These are phyloP conservation scores for Branchellion lobata DNA, from an alignment of 2,888 invertebrate species.

Conservation along the genomic window DNA sequence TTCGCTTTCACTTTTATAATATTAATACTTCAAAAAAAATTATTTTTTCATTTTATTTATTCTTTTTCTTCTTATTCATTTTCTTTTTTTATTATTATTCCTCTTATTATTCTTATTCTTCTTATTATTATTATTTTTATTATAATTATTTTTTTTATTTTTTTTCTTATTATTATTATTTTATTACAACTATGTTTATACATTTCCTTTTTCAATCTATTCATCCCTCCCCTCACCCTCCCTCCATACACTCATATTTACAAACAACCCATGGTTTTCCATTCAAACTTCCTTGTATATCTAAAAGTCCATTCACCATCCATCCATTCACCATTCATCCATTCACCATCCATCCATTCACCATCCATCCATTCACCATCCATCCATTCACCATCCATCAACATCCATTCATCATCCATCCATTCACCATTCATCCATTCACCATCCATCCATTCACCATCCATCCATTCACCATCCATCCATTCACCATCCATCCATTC, in stretches of 20 bases:
- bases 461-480: too few relatives aligned
- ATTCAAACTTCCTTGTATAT: background rate
- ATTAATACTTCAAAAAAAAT: background rate
- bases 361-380: background rate
- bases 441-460: background rate
- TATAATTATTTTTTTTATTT: background rate
- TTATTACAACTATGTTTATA: background rate
- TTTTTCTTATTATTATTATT: background rate
- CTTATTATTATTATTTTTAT: background rate
- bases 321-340: background rate
- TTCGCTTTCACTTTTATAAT: background rate
- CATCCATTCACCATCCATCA: too few relatives aligned
- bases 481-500: too few relatives aligned
- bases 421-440: background rate
- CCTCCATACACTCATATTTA: background rate
- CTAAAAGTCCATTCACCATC: background rate
- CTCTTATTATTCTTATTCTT: too few relatives aligned
- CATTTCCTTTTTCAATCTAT: background rate
- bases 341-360: background rate
- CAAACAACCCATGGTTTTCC: background rate
- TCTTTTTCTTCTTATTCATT: background rate
- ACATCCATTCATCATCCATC: background rate
- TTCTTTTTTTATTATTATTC: too few relatives aligned
- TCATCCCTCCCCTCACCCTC: background rate
- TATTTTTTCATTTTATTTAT: background rate